Evolutionary conservation across 2,797 vertebrate genomes (phyloP).

Genomic region (Nasua narica): DNA sequence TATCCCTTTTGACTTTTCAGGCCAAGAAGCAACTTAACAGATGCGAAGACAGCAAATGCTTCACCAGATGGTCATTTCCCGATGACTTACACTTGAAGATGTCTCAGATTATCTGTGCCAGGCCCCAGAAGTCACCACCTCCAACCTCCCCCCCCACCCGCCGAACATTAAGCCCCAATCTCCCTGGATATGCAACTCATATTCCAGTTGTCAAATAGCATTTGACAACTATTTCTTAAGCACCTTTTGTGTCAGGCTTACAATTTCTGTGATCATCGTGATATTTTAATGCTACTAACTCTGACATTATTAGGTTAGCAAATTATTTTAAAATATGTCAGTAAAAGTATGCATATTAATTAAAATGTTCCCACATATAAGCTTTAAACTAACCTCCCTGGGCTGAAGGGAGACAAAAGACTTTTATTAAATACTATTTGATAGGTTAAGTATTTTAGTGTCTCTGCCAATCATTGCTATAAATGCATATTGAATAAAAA

Average conservation of each 20-base stretch:
- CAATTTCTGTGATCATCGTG: constrained; percentile 37
- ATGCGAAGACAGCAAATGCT: not conserved
- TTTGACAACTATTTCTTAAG: constrained; percentile 16
- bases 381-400: constrained; percentile 55
- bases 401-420: constrained; percentile 65
- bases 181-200: not conserved
- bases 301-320: constrained; percentile 59
- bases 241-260: not conserved
- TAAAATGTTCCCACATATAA: constrained; percentile 73
- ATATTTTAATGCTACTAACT: constrained; percentile 54
- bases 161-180: not conserved
- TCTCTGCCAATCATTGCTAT: constrained; percentile 63
- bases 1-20: not conserved
- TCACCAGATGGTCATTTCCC: not conserved
- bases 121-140: not conserved
- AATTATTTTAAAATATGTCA: constrained; percentile 77
- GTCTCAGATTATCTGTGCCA: not conserved
- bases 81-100: not conserved
- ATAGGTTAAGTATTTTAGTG: constrained; percentile 69
- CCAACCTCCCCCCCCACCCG: not conserved
- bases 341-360: constrained; percentile 73
- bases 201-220: not conserved
- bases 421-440: constrained; percentile 64
- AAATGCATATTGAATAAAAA: not conserved
- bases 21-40: not conserved